Percentiles rank a stretch among this genome's conserved stretches.
Conservation (phyloP, 2,113 vertebrate species). For the Cavia porcellus region DNA sequence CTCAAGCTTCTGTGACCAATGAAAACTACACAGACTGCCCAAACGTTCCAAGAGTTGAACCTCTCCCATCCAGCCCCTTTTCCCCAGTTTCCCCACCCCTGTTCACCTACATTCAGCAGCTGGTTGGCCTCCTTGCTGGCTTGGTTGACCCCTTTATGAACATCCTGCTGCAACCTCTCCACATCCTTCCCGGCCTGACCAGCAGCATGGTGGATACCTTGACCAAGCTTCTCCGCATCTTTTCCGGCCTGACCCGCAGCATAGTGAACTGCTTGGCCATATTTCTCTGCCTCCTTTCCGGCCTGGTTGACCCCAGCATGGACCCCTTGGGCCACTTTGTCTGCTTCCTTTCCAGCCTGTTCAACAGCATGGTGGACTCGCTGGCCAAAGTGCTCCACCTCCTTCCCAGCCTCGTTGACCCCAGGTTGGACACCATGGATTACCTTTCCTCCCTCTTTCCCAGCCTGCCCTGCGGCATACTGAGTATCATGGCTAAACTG, state of each 20-base stretch:
- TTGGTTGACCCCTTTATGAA: constrained; percentile 82
- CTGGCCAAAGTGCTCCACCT: constrained; percentile 48
- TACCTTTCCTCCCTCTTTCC: constrained; percentile 51
- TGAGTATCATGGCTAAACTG: constrained; percentile 41
- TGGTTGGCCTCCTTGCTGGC: constrained; percentile 82
- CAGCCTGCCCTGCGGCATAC: constrained; percentile 24
- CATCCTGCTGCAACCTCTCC: constrained; percentile 72
- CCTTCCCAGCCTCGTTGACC: constrained; percentile 68
- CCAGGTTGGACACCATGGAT: neutral
- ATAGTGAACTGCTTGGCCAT: constrained; percentile 71
- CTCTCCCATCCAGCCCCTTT: constrained; percentile 51
- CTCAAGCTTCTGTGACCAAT: neutral
- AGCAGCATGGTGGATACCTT: constrained; percentile 77
- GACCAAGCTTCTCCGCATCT: constrained; percentile 77
- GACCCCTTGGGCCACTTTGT: constrained; percentile 69
- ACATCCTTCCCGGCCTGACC: constrained; percentile 80
- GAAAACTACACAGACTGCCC: neutral
- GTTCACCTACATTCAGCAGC: constrained; percentile 85
- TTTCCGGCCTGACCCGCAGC: constrained; percentile 78
- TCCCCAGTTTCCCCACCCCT: constrained; percentile 66
- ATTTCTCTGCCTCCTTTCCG: constrained; percentile 75
- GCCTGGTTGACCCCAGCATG: constrained; percentile 75
- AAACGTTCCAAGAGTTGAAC: neutral
- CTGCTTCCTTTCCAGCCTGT: constrained; percentile 75
- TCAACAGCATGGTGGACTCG: constrained; percentile 69